A percentile compares a stretch with the other conserved stretches of the same genome.
These are phyloP conservation scores for Callocephalon fimbriatum DNA, from an alignment of 2,113 vertebrate species.

Conservation along the genomic window DNA sequence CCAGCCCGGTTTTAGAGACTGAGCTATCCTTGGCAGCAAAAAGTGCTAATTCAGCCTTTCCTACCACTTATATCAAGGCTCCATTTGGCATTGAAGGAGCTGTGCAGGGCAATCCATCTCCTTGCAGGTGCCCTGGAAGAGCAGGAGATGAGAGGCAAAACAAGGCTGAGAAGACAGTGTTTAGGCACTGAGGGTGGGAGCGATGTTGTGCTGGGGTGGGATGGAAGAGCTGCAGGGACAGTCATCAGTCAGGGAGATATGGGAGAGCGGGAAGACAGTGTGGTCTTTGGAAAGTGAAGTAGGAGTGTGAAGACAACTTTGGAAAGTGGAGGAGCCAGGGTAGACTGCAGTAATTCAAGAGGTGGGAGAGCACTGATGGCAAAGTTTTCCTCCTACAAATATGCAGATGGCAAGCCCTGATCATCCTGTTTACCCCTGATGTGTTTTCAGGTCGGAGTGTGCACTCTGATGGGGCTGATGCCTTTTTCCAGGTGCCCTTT, in stretches of 20 bases:
- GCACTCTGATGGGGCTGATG: not conserved
- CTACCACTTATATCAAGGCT: not conserved
- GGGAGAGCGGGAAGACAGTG: not conserved
- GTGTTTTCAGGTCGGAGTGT: not conserved
- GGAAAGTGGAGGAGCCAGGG: not conserved
- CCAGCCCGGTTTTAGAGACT: not conserved
- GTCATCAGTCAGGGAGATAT: not conserved
- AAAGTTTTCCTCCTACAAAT: not conserved
- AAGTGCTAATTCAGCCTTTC: slow-evolving; percentile 33
- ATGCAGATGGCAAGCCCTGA: not conserved
- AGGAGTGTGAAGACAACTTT: not conserved
- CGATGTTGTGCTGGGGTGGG: not conserved
- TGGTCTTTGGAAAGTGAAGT: not conserved
- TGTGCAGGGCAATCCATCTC: not conserved
- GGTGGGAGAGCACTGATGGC: not conserved
- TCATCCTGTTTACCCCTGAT: not conserved
- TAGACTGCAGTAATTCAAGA: not conserved
- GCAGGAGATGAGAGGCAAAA: not conserved
- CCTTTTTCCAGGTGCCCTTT: not conserved
- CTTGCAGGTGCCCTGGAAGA: not conserved
- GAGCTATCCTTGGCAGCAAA: not conserved
- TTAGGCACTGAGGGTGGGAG: not conserved
- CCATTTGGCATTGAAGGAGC: not conserved
- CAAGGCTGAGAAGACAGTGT: not conserved
- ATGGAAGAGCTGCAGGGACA: not conserved